Evolutionary conservation across 2,888 invertebrate genomes (phyloP).

Genomic region (Drosophila nigricruria): DNA sequence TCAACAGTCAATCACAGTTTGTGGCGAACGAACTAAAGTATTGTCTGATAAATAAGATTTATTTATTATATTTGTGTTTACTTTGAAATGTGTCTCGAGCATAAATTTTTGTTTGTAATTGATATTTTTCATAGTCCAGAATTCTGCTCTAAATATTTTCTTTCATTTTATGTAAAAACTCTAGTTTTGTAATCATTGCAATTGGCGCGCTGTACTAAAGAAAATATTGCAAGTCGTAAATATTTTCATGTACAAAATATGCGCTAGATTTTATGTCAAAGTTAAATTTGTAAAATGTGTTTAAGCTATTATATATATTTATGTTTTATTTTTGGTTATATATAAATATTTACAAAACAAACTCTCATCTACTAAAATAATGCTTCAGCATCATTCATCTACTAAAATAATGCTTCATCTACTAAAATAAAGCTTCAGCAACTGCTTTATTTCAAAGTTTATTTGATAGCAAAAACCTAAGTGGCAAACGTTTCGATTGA

Average conservation of each 20-base stretch:
- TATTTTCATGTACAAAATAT: background rate
- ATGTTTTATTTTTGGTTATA: background rate
- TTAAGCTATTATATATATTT: background rate
- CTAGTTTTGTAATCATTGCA: background rate
- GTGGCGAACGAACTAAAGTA: background rate
- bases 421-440: no score
- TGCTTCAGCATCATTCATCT: background rate
- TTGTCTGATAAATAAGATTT: background rate
- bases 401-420: background rate
- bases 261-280: background rate
- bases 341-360: background rate
- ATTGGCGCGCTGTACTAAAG: background rate
- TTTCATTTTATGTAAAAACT: background rate
- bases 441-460: background rate
- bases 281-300: background rate
- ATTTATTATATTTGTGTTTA: background rate
- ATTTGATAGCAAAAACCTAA: background rate
- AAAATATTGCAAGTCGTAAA: background rate
- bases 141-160: background rate
- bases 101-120: background rate
- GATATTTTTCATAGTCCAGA: background rate
- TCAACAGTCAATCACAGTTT: slow-evolving; percentile 16
- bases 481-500: background rate
- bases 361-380: background rate
- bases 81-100: background rate